Base-by-base conservation (phyloP, 2,797 vertebrate species). In the Paratrypauchen microcephalus region DNA sequence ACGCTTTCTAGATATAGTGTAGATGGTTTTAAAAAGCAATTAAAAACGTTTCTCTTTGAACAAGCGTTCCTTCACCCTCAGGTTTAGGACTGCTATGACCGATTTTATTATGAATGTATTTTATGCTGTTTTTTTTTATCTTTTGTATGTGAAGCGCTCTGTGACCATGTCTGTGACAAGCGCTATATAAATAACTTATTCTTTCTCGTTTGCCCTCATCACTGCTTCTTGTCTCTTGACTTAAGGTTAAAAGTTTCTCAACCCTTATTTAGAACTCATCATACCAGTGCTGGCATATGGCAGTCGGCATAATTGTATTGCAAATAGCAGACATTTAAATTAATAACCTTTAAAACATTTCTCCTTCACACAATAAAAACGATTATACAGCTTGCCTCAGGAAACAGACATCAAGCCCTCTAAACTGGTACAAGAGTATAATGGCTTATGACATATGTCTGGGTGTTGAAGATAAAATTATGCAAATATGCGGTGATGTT, bases 251-350 rank as follows among this genome's bases (percentile, higher is more conserved):
- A 70, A 83, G 70, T 66, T 73, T 71, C 72, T 82, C 70, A 11
- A 80, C 85, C 78, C 71, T 70, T 8, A 74, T 79, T 79, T 85
- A 75, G 73, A 73, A 84, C 72, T 86, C 79, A 86, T 86, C 76
- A 76, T 39, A 78, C 76, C 60, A 66, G 75, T 72, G 75, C 77
- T 73, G 77, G 77, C 76, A 73, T 71, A 69, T 28, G 77, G 77
- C 71, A 70, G 72, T 70, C 63, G 59, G 69, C 70, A 83, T 83
- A 87, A 89, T 80, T 85, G 78, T 54, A 68, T 64, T 58, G 47
- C 24, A 76, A 74, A 83, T 84, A 65, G 70, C 63, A 75, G 74
- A 74, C 79, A 73, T 39, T 26, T 75, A 62, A 75, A 84, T 84
- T 66, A 70, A 85, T 83, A 79, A 87, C 75, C 81, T 75, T 58